These are phyloP conservation scores for Montifringilla adamsi DNA, from an alignment of 2,113 vertebrate species.

Conservation along the genomic window DNA sequence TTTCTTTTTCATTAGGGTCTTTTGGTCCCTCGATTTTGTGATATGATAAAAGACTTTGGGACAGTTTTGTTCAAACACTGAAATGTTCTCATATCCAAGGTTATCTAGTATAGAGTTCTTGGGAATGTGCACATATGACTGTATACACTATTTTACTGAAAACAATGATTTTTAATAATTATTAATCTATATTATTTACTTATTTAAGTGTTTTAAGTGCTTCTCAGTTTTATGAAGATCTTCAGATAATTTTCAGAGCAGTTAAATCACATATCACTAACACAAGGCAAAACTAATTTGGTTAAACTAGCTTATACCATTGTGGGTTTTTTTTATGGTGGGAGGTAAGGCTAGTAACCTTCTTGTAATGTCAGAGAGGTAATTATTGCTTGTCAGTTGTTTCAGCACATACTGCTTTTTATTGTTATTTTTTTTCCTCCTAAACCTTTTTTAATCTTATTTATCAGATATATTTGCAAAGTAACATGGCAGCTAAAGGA, in stretches of 20 bases:
- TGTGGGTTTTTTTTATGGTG: neutral
- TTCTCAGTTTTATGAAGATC: neutral
- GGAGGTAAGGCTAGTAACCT: neutral
- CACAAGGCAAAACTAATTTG: neutral
- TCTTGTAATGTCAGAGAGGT: neutral
- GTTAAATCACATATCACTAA: neutral
- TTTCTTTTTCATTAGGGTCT: neutral
- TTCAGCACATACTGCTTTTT: neutral
- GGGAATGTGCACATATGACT: neutral
- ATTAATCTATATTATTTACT: neutral
- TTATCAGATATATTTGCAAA: slow-evolving; percentile 29
- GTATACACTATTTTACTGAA: neutral
- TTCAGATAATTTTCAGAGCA: neutral
- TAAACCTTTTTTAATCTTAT: neutral
- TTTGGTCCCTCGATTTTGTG: neutral
- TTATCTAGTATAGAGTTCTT: neutral
- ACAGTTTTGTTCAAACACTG: neutral
- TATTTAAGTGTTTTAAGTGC: neutral
- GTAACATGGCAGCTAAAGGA: slow-evolving; percentile 5
- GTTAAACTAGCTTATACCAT: neutral
- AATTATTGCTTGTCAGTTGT: neutral
- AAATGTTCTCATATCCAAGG: neutral
- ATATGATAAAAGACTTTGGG: neutral
- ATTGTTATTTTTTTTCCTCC: neutral
- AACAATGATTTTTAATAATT: neutral